Evolutionary conservation across 2,888 invertebrate species (phyloP), one percentile per base, ranked within the genome.

Genomic region (Heteromyza rotundicornis): DNA sequence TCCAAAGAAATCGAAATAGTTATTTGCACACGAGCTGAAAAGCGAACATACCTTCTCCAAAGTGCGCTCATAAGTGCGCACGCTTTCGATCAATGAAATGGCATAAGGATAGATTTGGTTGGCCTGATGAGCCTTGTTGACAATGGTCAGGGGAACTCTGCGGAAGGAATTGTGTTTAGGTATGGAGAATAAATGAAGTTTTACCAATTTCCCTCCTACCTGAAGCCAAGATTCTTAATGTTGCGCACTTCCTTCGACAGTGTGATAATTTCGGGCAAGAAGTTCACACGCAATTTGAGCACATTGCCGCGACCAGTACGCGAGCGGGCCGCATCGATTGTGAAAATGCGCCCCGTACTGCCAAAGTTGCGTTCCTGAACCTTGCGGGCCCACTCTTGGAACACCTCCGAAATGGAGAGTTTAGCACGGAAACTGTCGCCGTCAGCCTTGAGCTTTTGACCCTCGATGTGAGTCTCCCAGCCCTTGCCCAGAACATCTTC

Each of bases 381-480:
- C 84, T 92, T 95, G 40, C 94, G 88, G 40, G 96, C 92, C 99
- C 99, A 99, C 76, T 98, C 98, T 77, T 99, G 97, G 80, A 99
- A 99, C 53, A 99, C 94, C 80, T 96, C 96, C 77, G 95, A 94
- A 0, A 98, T 98, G 79, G 97, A 97, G 40, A 99, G 86, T 82
- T 99, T 98, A 62, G 94, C 86, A 16, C 96, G 91, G 84, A 99
- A 99, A 83, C 96, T 98, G 80, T 99, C 98, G 2, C 98, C 98
- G 78, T 98, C 98, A 2, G 93, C 95, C 84, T 99, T 99, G 59
- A 97, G 85, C 79, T 96, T 96, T 80, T 98, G 96, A 12, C 99
- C 99, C 84, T 99, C 99, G 54, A 98, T 95, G 81, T 99, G 98
- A 72, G 95, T 96, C 82, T 98, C 98, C 99, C 99, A 99, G 40